These are phyloP conservation scores for Tetropium fuscum DNA, from an alignment of 2,888 invertebrate species.

Conservation along the genomic window DNA sequence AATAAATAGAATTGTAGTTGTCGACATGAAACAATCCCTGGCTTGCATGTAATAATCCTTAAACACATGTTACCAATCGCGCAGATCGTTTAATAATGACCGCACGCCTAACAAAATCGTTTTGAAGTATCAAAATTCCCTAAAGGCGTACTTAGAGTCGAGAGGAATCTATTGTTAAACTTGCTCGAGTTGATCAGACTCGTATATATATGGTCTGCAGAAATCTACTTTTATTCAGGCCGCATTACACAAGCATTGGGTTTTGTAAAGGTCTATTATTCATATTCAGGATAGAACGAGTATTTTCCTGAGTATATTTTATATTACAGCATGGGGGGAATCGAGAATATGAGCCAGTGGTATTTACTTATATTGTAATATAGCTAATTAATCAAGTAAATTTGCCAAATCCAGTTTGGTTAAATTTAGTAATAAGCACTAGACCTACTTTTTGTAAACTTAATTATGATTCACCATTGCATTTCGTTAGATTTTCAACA, in stretches of 20 bases:
- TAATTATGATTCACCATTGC: no score
- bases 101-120: constrained; percentile 56
- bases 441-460: no score
- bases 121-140: constrained; percentile 61
- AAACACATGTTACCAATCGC: constrained; percentile 63
- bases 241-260: constrained; percentile 11
- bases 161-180: constrained; percentile 29
- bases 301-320: no score
- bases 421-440: no score
- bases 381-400: no score
- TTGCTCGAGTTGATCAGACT: constrained; percentile 21
- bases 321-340: no score
- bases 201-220: background rate
- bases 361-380: no score
- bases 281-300: no score
- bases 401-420: no score
- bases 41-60: constrained; percentile 55
- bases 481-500: no score
- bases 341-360: no score
- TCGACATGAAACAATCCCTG: constrained; percentile 50
- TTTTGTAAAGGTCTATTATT: constrained; percentile 6
- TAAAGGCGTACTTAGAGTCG: constrained; percentile 49
- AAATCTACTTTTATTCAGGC: constrained; percentile 14
- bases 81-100: constrained; percentile 62
- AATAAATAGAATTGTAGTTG: constrained; percentile 41